Percentiles rank a stretch among this genome's conserved stretches.
Evolutionary conservation across 2,113 vertebrate species (phyloP).

Genomic region (Catharus fuscescens): DNA sequence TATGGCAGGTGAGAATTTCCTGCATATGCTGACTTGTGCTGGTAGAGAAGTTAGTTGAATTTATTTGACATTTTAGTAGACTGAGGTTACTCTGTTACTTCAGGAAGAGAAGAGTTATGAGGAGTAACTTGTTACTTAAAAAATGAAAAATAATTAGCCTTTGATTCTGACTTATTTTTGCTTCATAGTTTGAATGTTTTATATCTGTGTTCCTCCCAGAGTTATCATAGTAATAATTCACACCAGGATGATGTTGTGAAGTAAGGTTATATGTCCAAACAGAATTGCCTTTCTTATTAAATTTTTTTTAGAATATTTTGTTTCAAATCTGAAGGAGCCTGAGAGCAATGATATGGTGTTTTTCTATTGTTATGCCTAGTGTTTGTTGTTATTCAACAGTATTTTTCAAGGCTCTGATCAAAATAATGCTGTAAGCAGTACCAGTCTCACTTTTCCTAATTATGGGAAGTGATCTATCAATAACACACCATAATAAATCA

Average conservation of each 20-base stretch:
- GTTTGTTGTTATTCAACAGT: background rate
- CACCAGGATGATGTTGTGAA: background rate
- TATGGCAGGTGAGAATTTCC: background rate
- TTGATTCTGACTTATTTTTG: background rate
- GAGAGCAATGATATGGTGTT: background rate
- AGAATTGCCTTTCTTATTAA: background rate
- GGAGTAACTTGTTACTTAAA: background rate
- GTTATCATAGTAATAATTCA: background rate
- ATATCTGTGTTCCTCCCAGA: background rate
- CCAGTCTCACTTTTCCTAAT: conserved; percentile 37
- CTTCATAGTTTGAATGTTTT: background rate
- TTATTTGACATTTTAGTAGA: background rate
- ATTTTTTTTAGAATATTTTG: background rate
- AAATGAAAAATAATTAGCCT: background rate
- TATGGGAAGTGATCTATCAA: conserved; percentile 57
- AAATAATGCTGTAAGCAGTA: conserved; percentile 51
- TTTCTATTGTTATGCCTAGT: background rate
- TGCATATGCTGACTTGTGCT: background rate
- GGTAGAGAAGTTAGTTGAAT: background rate
- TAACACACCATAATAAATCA: conserved; percentile 47
- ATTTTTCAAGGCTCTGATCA: conserved; percentile 42
- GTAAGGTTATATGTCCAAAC: background rate
- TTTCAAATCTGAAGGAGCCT: background rate
- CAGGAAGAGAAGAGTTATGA: background rate
- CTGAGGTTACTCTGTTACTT: background rate